phyloP scores from a whole-genome alignment of 2,113 vertebrate genomes.

The Tilapia sparmanii region DNA sequence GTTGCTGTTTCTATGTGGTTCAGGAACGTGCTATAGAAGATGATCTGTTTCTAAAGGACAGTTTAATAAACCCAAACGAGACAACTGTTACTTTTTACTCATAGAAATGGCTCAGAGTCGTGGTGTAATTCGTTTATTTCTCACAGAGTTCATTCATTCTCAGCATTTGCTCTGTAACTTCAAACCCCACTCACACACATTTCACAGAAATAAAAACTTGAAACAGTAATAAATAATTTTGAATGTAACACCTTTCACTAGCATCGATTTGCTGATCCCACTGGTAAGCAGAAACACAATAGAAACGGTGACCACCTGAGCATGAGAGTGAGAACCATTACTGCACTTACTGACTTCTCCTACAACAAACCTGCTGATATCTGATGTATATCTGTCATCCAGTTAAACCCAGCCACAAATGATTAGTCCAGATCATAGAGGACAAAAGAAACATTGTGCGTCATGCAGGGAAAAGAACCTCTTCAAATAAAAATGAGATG shows the following conservation, averaged over 20 bases:
- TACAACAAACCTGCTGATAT: background rate
- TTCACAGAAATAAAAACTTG: constrained; percentile 10
- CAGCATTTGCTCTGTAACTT: constrained; percentile 1
- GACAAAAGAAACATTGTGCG: constrained; percentile 15
- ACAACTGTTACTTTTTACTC: background rate
- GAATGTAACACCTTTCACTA: background rate
- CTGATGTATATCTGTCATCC: background rate
- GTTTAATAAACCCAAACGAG: background rate
- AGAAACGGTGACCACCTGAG: background rate
- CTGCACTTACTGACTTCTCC: background rate
- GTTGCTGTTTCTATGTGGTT: background rate
- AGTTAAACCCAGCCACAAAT: background rate
- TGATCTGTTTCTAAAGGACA: background rate
- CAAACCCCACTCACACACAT: background rate
- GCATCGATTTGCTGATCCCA: background rate
- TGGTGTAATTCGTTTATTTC: constrained; percentile 43
- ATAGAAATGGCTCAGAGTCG: background rate
- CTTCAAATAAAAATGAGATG: constrained; percentile 8
- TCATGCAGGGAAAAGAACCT: constrained; percentile 9
- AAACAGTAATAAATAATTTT: background rate
- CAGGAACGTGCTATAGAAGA: background rate
- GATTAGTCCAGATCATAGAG: background rate
- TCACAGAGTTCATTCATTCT: constrained; percentile 15
- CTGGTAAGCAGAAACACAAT: background rate
- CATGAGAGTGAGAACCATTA: background rate